phyloP scores from a whole-genome alignment of 1,140 invertebrate genomes.

The Drosophila virilis region DNA sequence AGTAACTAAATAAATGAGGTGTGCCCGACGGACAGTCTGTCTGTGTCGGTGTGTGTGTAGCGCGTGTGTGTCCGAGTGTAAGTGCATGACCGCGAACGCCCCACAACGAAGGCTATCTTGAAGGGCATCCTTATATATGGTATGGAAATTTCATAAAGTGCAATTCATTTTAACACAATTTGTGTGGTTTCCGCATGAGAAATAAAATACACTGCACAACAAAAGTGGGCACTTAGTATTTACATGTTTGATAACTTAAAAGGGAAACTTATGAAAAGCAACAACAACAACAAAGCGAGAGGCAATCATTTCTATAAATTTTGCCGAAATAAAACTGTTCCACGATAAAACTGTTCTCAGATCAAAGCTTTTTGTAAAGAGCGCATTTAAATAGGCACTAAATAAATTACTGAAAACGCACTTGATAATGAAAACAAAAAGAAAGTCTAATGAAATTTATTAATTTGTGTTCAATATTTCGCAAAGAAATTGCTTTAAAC shows the following conservation, averaged over 20 bases:
- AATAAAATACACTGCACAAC: slow-evolving; percentile 39
- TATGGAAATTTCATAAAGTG: slow-evolving; percentile 78
- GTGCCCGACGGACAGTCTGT: slow-evolving; percentile 40
- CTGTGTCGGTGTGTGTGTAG: not conserved
- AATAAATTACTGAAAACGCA: too few relatives aligned
- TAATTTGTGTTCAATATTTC: too few relatives aligned
- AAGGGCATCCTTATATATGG: slow-evolving; percentile 80
- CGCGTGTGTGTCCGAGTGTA: slow-evolving; percentile 12
- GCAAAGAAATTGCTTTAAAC: too few relatives aligned
- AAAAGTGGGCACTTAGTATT: not conserved
- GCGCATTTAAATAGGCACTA: too few relatives aligned
- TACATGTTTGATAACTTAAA: not conserved
- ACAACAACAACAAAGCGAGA: too few relatives aligned
- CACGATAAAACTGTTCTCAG: not conserved
- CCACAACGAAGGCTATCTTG: slow-evolving; percentile 71
- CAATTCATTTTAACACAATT: slow-evolving; percentile 71
- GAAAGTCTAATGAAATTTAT: too few relatives aligned
- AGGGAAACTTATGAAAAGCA: too few relatives aligned
- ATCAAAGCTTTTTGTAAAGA: not conserved
- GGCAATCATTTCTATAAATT: not conserved
- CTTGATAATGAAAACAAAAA: too few relatives aligned
- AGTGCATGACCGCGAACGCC: slow-evolving; percentile 71
- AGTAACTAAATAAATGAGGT: slow-evolving; percentile 67
- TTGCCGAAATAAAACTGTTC: too few relatives aligned
- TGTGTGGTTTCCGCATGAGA: slow-evolving; percentile 72